phyloP scores from a whole-genome alignment of 2,888 invertebrate genomes.

The Xanthorhoe spadicearia region DNA sequence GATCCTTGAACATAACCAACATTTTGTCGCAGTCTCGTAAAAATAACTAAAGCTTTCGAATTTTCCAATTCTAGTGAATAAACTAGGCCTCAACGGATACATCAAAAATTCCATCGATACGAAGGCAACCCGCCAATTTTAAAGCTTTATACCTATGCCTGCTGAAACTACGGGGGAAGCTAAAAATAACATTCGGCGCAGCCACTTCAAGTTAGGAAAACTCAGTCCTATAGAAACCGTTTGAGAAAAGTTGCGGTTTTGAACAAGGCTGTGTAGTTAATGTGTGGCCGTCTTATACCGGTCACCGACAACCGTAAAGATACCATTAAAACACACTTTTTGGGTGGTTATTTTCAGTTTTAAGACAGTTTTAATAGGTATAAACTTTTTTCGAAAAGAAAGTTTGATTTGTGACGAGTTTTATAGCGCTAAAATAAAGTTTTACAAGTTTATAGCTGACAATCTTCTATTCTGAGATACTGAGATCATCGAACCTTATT shows the following conservation, averaged over 20 bases:
- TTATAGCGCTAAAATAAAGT: too few relatives aligned
- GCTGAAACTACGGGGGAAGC: conserved; percentile 4
- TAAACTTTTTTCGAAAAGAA: too few relatives aligned
- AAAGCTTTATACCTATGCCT: neutral
- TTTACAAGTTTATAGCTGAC: too few relatives aligned
- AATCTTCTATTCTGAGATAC: too few relatives aligned
- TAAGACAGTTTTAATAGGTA: too few relatives aligned
- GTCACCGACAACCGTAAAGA: neutral
- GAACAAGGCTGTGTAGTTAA: neutral
- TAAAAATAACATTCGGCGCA: conserved; percentile 8
- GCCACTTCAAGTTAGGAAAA: conserved; percentile 19
- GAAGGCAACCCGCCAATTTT: neutral
- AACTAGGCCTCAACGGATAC: neutral
- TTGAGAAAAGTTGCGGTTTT: conserved; percentile 2
- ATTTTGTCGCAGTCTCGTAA: neutral
- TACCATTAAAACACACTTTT: too few relatives aligned
- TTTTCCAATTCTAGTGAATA: neutral
- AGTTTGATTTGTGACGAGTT: too few relatives aligned
- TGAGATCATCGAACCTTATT: too few relatives aligned
- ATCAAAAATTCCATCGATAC: conserved; percentile 1
- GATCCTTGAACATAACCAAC: too few relatives aligned
- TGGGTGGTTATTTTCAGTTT: too few relatives aligned
- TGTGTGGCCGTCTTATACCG: neutral
- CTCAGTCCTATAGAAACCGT: conserved; percentile 19
- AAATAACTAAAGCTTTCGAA: neutral